A percentile compares a stretch with the other conserved stretches of the same genome.
Evolutionary conservation across 2,797 vertebrate species (phyloP).

Genomic region (Vireo griseus): DNA sequence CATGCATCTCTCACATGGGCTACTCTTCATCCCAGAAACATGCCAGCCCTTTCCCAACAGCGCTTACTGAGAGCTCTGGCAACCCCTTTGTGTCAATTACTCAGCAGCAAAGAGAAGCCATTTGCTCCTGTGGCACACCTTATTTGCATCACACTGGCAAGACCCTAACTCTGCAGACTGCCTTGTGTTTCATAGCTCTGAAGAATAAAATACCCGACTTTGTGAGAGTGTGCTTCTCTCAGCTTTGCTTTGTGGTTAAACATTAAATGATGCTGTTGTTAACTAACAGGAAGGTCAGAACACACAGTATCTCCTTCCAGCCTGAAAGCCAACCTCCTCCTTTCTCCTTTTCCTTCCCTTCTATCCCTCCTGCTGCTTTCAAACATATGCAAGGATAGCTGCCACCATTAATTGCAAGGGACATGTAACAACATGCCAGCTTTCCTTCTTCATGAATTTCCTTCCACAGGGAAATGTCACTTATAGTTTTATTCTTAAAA

Average conservation of each 20-base stretch:
- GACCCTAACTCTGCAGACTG: background rate
- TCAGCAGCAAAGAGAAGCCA: constrained; percentile 17
- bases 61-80: background rate
- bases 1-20: background rate
- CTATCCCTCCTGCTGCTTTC: background rate
- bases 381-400: background rate
- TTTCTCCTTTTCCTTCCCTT: background rate
- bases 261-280: background rate
- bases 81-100: background rate
- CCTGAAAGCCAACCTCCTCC: constrained; percentile 13
- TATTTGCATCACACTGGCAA: constrained; percentile 1
- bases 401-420: background rate
- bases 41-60: background rate
- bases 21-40: background rate
- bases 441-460: background rate
- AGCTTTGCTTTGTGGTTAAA: background rate
- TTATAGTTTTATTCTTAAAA: background rate
- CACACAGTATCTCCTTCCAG: background rate
- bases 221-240: background rate
- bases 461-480: background rate
- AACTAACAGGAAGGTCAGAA: constrained; percentile 12
- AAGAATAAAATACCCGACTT: background rate
- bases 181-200: background rate
- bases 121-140: constrained; percentile 1
- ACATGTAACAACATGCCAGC: background rate